A percentile compares a stretch with the other conserved stretches of the same genome.
These are phyloP conservation scores for Drepanosiphum platanoidis DNA, from an alignment of 2,888 invertebrate genomes.

Conservation along the genomic window DNA sequence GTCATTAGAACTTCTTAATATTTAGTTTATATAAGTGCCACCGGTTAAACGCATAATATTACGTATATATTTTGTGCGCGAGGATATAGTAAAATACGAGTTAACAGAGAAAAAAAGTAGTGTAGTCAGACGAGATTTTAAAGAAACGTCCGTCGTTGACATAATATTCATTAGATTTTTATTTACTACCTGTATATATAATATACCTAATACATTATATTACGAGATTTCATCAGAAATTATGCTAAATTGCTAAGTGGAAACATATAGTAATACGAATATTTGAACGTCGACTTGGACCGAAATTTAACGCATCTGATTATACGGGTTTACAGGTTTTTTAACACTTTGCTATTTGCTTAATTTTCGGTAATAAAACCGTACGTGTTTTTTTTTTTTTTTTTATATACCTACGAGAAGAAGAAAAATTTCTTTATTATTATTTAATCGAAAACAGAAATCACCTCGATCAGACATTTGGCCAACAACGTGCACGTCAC, in stretches of 20 bases:
- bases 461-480: conserved; percentile 40
- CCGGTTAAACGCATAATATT: not conserved
- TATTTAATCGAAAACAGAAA: not conserved
- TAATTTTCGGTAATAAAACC: not conserved
- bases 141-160: not conserved
- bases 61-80: not conserved
- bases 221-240: conserved; percentile 3
- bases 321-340: conserved; percentile 7
- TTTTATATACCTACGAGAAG: not conserved
- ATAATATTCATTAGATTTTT: conserved; percentile 4
- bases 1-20: not conserved
- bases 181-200: not conserved
- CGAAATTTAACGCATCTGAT: conserved; percentile 5
- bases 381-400: not conserved
- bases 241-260: conserved; percentile 6
- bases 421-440: not conserved
- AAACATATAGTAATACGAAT: conserved; percentile 12
- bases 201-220: conserved; percentile 8
- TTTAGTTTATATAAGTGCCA: not conserved
- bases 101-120: not conserved
- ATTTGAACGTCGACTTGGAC: not conserved
- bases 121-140: conserved; percentile 1
- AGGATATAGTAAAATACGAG: not conserved
- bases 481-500: conserved; percentile 8
- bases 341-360: not conserved